Evolutionary conservation across 92 coral and sea anemone genomes (phyloP).

Genomic region (Epizoanthus stellaris): DNA sequence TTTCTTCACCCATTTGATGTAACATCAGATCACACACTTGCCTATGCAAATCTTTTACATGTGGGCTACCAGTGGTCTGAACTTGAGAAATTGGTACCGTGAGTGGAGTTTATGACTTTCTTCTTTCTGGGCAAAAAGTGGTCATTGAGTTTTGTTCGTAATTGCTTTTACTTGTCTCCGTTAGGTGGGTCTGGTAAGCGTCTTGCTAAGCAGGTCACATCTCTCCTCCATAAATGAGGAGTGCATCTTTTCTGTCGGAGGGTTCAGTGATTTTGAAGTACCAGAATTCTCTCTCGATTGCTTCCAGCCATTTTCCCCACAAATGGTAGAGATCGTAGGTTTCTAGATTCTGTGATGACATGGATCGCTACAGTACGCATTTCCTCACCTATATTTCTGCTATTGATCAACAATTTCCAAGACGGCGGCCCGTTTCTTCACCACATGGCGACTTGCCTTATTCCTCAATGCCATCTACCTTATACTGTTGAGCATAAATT

Average conservation of each 20-base stretch:
- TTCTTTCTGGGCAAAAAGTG: constrained; percentile 22
- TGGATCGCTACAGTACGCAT: constrained; percentile 8
- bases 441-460: too few relatives aligned
- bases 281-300: constrained; percentile 45
- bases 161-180: constrained; percentile 43
- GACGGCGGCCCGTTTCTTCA: too few relatives aligned
- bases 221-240: background rate
- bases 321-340: constrained; percentile 34
- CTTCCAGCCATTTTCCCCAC: constrained; percentile 61
- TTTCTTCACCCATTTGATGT: too few relatives aligned
- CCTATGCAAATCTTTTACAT: too few relatives aligned
- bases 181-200: constrained; percentile 52
- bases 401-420: background rate
- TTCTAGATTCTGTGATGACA: constrained; percentile 23
- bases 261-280: constrained; percentile 36
- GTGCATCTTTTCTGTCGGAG: too few relatives aligned
- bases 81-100: too few relatives aligned
- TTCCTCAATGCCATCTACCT: too few relatives aligned
- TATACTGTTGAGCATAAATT: too few relatives aligned
- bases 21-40: too few relatives aligned
- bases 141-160: constrained; percentile 54
- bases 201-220: constrained; percentile 47
- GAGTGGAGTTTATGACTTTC: too few relatives aligned
- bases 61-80: too few relatives aligned
- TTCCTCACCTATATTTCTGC: background rate